Base-by-base conservation (phyloP, 1,140 invertebrate species). In the Drosophila pachea region DNA sequence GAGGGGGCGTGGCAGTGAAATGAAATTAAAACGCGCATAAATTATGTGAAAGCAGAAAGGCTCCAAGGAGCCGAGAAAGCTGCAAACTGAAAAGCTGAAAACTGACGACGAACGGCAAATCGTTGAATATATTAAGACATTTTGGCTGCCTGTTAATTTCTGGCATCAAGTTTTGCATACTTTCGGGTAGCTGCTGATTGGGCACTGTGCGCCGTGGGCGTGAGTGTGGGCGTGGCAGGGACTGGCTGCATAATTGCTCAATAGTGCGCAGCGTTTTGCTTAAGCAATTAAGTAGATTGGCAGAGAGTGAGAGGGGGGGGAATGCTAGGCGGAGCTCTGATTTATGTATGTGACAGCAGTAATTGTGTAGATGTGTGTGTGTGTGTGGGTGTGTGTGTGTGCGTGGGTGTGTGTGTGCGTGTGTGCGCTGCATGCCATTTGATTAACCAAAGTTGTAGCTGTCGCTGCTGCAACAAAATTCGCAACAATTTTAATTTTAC, bases 11-110 rank as follows among this genome's bases (percentile, higher is more conserved):
- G 79, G 79, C 79, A 78, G 72, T 56, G 22, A 83, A 83, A 84
- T 84, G 81, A 84, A 84, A 84, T 84, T 84, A 84, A 84, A 84
- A 84, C 79, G 76, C 67, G 79, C 81, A 84, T 84, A 84, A 84
- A 84, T 84, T 84, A 84, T 76, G 79, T 65, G 69, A n/a, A 22
- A 14, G 3, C 12, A 7, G 60, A 59, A 42, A 59, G 52, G 58
- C 14, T 7, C 38, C 9, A 40, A 7, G 49, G 12, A 14, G 32
- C 11, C 22, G n/a, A 55, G 4, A 5, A 3, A 4, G 4, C 38
- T n/a, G 4, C 8, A 22, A 22, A 22, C 22, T 22, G 22, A 22
- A 22, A 22, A 22, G 8, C 38, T n/a, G 38, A 68, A 67, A 73
- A 43, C 33, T 47, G 35, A 50, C 36, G 52, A 50, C 59, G 47